Evolutionary conservation across 2,797 vertebrate genomes (phyloP).

Genomic region (Mormyrops boulengeri): DNA sequence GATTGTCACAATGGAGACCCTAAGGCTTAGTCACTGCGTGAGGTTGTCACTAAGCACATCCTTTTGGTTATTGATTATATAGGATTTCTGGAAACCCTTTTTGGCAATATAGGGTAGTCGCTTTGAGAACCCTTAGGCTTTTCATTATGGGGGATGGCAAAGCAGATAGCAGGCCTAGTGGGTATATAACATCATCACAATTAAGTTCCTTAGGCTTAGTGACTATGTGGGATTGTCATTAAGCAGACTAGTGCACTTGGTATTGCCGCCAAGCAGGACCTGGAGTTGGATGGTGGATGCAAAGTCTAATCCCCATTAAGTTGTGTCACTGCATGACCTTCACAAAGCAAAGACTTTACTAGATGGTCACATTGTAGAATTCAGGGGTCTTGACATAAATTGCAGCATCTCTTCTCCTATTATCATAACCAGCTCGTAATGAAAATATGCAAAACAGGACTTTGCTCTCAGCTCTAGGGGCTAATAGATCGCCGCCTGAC

Average conservation of each 20-base stretch:
- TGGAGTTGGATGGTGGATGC: not conserved
- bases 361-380: not conserved
- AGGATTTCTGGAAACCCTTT: not conserved
- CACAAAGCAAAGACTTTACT: not conserved
- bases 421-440: not conserved
- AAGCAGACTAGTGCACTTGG: not conserved
- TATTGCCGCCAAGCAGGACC: not conserved
- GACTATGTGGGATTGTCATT: not conserved
- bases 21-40: not conserved
- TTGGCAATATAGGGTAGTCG: not conserved
- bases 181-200: not conserved
- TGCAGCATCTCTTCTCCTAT: not conserved
- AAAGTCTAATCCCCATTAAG: not conserved
- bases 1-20: not conserved
- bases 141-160: not conserved
- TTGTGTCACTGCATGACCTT: not conserved
- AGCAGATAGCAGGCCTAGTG: not conserved
- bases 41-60: not conserved
- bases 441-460: not conserved
- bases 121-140: not conserved
- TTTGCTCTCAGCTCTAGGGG: not conserved
- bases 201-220: not conserved
- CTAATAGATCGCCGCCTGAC: not conserved
- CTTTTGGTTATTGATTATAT: not conserved
- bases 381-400: not conserved